A percentile compares a stretch with the other conserved stretches of the same genome.
phyloP scores from a whole-genome alignment of 2,888 invertebrate species.

The Nymphalis polychloros region DNA sequence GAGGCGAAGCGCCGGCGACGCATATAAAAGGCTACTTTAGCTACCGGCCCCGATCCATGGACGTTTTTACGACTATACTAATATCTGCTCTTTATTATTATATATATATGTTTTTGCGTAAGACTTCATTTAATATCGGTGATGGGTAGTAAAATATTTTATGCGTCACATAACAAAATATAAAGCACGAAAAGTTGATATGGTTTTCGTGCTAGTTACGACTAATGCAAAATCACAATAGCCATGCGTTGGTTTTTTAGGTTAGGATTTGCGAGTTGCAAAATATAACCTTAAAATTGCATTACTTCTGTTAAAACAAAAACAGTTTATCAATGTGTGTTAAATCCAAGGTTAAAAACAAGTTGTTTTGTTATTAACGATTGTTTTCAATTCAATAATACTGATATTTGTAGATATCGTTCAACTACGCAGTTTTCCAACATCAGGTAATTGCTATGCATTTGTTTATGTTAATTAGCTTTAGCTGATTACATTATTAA shows the following conservation, averaged over 20 bases:
- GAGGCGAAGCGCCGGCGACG: slow-evolving; percentile 17
- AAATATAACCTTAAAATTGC: neutral
- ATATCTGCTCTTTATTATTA: neutral
- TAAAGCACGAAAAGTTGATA: no score
- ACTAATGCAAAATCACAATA: no score
- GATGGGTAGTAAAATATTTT: no score
- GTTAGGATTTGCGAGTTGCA: neutral
- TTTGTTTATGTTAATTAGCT: neutral
- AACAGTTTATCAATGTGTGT: neutral
- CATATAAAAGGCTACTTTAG: slow-evolving; percentile 9
- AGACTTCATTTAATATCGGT: neutral
- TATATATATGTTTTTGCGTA: neutral
- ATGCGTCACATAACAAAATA: no score
- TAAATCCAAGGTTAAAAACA: slow-evolving; percentile 10
- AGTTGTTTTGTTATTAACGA: slow-evolving; percentile 9
- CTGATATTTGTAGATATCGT: slow-evolving; percentile 6
- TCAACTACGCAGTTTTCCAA: slow-evolving; percentile 1
- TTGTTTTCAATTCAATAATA: slow-evolving; percentile 8
- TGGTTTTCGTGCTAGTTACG: no score
- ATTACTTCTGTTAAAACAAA: no score
- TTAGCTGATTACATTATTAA: neutral
- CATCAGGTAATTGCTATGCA: neutral
- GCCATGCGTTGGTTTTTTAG: no score
- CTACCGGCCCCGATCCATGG: slow-evolving; percentile 13
- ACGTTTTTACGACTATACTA: slow-evolving; percentile 16